A percentile compares a stretch with the other conserved stretches of the same genome.
Conservation (phyloP, 2,888 invertebrate species). For the Phrixothrix hirtus region DNA sequence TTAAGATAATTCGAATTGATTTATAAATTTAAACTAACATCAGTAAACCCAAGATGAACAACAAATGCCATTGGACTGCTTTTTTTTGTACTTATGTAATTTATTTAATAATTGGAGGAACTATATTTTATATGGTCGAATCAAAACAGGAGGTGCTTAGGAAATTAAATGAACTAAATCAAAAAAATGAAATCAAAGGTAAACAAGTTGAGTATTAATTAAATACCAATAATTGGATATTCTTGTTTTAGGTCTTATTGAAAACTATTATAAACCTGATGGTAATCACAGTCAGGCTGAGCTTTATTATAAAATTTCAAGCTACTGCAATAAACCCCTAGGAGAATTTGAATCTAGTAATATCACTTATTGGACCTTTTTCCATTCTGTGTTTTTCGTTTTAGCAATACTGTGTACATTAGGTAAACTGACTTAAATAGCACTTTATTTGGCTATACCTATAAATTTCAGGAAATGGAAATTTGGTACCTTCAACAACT, state of each 20-base stretch:
- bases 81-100: slow-evolving; percentile 64
- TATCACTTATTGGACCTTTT: slow-evolving; percentile 81
- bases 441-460: no score
- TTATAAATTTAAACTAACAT: no score
- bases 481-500: slow-evolving; percentile 81
- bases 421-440: no score
- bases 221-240: neutral
- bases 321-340: slow-evolving; percentile 76
- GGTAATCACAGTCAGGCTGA: slow-evolving; percentile 7
- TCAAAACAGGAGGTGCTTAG: slow-evolving; percentile 69
- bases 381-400: slow-evolving; percentile 89
- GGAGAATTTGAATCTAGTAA: slow-evolving; percentile 62
- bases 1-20: no score
- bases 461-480: slow-evolving; percentile 83
- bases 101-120: slow-evolving; percentile 79
- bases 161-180: slow-evolving; percentile 62
- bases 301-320: slow-evolving; percentile 9
- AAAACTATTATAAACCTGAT: slow-evolving; percentile 5
- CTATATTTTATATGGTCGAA: slow-evolving; percentile 82
- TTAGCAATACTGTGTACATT: slow-evolving; percentile 93
- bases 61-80: slow-evolving; percentile 77
- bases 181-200: slow-evolving; percentile 73
- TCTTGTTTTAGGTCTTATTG: slow-evolving; percentile 7
- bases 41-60: slow-evolving; percentile 79
- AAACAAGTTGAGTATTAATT: slow-evolving; percentile 49